Conservation (phyloP, 2,888 invertebrate genomes). For the Ichneumon xanthorius region DNA sequence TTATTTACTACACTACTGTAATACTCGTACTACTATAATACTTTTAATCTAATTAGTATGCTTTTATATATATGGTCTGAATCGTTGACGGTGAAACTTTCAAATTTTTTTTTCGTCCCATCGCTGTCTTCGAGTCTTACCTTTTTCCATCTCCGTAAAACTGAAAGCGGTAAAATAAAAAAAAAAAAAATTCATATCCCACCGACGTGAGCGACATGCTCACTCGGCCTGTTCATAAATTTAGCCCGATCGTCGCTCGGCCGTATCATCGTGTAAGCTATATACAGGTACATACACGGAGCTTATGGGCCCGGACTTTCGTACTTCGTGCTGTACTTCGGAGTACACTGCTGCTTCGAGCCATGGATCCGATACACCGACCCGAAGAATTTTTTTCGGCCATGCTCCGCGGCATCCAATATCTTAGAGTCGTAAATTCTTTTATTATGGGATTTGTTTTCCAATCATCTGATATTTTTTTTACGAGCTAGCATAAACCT, state of each 20-base stretch:
- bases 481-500: background rate
- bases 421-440: conserved; percentile 4
- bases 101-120: too few species aligned
- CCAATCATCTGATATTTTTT: conserved; percentile 35
- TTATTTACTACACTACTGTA: too few species aligned
- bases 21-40: too few species aligned
- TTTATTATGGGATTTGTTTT: background rate
- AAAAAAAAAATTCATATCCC: too few species aligned
- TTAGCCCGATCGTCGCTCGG: conserved; percentile 19
- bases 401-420: background rate
- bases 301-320: background rate
- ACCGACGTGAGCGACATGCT: conserved; percentile 19
- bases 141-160: too few species aligned
- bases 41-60: too few species aligned
- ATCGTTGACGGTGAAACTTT: too few species aligned
- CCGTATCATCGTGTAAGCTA: conserved; percentile 17
- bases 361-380: background rate
- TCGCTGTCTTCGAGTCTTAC: too few species aligned
- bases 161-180: too few species aligned
- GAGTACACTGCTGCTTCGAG: too few species aligned
- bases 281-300: background rate
- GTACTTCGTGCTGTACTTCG: background rate
- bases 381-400: background rate
- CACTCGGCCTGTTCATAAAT: conserved; percentile 25
- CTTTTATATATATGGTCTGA: too few species aligned